These are phyloP conservation scores for Tapera naevia DNA, from an alignment of 2,797 vertebrate species.

Conservation along the genomic window DNA sequence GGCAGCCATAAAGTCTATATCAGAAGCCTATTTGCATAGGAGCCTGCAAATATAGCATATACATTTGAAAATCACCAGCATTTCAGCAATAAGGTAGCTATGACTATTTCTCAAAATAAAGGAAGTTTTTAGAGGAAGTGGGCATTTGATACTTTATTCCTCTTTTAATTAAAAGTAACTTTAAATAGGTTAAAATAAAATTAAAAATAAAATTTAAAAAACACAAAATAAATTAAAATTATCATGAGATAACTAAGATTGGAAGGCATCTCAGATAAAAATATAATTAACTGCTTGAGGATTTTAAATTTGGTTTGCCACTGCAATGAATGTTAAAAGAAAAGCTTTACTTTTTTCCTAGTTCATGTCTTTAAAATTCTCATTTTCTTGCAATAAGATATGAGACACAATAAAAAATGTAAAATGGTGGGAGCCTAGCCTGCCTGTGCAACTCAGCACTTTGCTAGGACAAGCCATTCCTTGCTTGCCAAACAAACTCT, in stretches of 20 bases:
- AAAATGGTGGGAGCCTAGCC: background rate
- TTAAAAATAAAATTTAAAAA: background rate
- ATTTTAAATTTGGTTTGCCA: background rate
- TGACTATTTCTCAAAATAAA: background rate
- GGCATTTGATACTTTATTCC: background rate
- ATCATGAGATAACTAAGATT: background rate
- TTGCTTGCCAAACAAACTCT: background rate
- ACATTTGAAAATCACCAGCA: background rate
- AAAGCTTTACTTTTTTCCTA: background rate
- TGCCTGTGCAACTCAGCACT: background rate
- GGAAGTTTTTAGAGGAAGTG: background rate
- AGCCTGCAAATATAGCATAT: background rate
- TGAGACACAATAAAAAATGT: background rate
- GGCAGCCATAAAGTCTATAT: background rate
- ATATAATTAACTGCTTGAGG: background rate
- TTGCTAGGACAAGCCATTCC: background rate
- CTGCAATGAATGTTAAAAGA: background rate
- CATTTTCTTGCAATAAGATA: background rate
- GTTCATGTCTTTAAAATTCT: background rate
- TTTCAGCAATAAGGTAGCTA: background rate
- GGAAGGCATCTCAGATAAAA: background rate
- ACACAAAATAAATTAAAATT: background rate
- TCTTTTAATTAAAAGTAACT: background rate
- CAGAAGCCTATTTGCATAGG: background rate
- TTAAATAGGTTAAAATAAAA: background rate